phyloP scores from a whole-genome alignment of 1,140 invertebrate genomes.

The Eufriesea mexicana region DNA sequence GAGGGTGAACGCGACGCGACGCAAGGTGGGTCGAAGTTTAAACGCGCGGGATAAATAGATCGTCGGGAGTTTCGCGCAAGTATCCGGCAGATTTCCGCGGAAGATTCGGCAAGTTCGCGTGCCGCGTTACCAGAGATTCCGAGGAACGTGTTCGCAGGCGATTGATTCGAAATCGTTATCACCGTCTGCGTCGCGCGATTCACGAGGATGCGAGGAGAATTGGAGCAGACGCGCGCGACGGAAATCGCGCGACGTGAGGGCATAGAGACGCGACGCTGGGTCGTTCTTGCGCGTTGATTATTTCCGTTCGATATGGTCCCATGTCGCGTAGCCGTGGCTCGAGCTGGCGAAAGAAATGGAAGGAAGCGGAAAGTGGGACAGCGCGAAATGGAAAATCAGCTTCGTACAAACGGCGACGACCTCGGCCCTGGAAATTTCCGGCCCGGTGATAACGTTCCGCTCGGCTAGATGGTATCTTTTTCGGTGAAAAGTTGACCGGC shows the following conservation, averaged over 20 bases:
- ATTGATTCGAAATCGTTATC: constrained; percentile 55
- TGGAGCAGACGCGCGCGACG: not conserved
- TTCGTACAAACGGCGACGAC: constrained; percentile 41
- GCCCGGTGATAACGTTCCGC: constrained; percentile 52
- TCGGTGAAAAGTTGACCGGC: constrained; percentile 48
- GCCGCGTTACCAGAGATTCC: not conserved
- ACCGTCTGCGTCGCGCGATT: not conserved
- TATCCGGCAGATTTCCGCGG: constrained; percentile 22
- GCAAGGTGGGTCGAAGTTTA: constrained; percentile 32
- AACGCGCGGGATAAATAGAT: constrained; percentile 48
- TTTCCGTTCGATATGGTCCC: constrained; percentile 15
- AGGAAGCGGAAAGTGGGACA: constrained; percentile 29
- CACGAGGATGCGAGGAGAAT: not conserved
- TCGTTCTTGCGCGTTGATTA: constrained; percentile 44
- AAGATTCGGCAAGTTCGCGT: constrained; percentile 51
- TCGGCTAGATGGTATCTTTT: constrained; percentile 52
- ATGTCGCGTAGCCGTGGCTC: not conserved
- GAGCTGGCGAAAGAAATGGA: not conserved
- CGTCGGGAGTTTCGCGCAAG: constrained; percentile 14
- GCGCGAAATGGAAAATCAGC: constrained; percentile 51
- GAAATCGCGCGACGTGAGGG: not conserved
- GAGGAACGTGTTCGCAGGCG: not conserved
- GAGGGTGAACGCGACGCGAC: not conserved
- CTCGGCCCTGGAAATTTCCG: constrained; percentile 56
- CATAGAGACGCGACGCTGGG: not conserved